These are phyloP conservation scores for Hycleus cichorii DNA, from an alignment of 1,140 invertebrate genomes.

Conservation along the genomic window DNA sequence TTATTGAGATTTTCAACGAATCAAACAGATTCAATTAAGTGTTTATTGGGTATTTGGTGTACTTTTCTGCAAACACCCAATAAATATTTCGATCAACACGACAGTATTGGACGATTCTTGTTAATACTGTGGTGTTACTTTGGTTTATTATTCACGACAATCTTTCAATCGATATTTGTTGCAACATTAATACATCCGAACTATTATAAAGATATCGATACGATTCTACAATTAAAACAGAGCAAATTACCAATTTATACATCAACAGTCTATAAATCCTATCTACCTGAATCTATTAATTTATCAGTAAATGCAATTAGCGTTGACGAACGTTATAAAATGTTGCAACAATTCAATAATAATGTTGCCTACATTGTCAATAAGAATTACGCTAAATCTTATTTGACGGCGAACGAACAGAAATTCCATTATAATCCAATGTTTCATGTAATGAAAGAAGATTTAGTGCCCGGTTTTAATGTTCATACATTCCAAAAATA, in stretches of 20 bases:
- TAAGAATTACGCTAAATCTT: not conserved
- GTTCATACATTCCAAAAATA: conserved; percentile 1
- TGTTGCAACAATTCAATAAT: not conserved
- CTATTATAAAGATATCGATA: not conserved
- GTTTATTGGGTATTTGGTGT: too few relatives aligned
- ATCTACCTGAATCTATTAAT: too few relatives aligned
- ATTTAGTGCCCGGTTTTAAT: conserved; percentile 1
- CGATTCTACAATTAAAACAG: conserved; percentile 1
- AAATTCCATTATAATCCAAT: not conserved
- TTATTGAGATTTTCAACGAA: too few relatives aligned
- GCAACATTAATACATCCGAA: conserved; percentile 1
- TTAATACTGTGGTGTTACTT: too few relatives aligned
- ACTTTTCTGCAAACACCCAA: too few relatives aligned
- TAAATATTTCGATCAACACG: too few relatives aligned
- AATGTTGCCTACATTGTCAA: not conserved
- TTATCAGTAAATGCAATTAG: too few relatives aligned
- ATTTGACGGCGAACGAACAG: too few relatives aligned
- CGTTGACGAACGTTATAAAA: not conserved
- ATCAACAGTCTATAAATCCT: not conserved
- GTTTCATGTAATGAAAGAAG: conserved; percentile 4
- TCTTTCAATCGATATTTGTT: not conserved
- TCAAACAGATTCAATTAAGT: too few relatives aligned
- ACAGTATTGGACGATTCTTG: too few relatives aligned
- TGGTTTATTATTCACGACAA: not conserved
- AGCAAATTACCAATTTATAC: conserved; percentile 2